These are phyloP conservation scores for Perca schrenkii DNA, from an alignment of 2,113 vertebrate genomes.

Conservation along the genomic window DNA sequence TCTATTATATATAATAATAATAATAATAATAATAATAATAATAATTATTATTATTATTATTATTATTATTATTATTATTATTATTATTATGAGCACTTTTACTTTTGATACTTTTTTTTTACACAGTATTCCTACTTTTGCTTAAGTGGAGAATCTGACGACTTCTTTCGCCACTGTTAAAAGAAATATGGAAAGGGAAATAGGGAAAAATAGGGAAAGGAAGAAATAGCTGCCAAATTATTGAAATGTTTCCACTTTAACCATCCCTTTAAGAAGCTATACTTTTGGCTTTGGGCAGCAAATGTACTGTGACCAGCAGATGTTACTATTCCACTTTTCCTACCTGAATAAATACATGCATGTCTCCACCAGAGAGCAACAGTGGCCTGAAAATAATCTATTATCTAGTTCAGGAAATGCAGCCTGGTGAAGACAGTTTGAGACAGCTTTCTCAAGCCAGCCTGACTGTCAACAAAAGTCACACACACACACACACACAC, in stretches of 20 bases:
- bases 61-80: neutral
- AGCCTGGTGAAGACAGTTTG: neutral
- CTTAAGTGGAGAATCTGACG: too few species aligned
- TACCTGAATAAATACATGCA: neutral
- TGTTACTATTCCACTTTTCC: neutral
- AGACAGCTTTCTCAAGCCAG: neutral
- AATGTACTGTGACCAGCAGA: neutral
- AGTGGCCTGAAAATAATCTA: slow-evolving; percentile 1
- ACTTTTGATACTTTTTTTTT: neutral
- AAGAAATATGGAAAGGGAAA: neutral
- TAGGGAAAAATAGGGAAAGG: too few species aligned
- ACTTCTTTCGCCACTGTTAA: neutral
- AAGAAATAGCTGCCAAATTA: neutral
- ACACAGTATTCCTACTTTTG: neutral
- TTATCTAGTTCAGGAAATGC: neutral
- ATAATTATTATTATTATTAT: neutral
- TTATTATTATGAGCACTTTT: neutral
- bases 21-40: too few species aligned
- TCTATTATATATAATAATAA: too few species aligned
- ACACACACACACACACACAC: neutral
- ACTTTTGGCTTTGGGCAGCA: neutral
- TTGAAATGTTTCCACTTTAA: neutral
- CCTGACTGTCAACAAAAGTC: neutral
- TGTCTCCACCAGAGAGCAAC: slow-evolving; percentile 61
- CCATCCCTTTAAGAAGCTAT: neutral